phyloP scores from a whole-genome alignment of 2,113 vertebrate genomes.

The Phainopepla nitens region DNA sequence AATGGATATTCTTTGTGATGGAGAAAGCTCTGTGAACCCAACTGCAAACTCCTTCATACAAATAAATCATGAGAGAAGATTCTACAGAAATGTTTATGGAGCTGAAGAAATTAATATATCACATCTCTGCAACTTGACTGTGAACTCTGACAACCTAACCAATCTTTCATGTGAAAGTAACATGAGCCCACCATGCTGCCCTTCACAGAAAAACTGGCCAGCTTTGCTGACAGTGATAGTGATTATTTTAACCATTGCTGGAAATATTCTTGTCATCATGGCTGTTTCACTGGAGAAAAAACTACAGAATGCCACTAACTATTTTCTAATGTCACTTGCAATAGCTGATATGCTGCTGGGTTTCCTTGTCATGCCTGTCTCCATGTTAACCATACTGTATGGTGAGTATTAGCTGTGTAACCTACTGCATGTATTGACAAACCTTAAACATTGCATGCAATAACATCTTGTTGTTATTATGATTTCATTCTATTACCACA shows the following conservation, averaged over 20 bases:
- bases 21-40: conserved; percentile 65
- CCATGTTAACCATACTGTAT: conserved; percentile 93
- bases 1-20: conserved; percentile 76
- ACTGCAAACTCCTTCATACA: conserved; percentile 67
- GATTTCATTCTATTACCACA: background rate
- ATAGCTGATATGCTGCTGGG: conserved; percentile 95
- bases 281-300: conserved; percentile 95
- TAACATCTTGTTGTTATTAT: background rate
- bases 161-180: conserved; percentile 70
- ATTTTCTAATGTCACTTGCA: conserved; percentile 97
- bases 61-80: conserved; percentile 52
- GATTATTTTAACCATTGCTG: conserved; percentile 88
- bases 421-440: background rate
- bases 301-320: conserved; percentile 96
- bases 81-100: conserved; percentile 51
- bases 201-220: conserved; percentile 87
- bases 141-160: conserved; percentile 66
- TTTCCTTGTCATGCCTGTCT: conserved; percentile 94
- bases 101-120: conserved; percentile 68
- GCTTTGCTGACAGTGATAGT: conserved; percentile 84
- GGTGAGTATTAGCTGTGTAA: conserved; percentile 76
- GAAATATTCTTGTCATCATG: conserved; percentile 95
- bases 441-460: background rate
- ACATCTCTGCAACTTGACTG: conserved; percentile 73
- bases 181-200: conserved; percentile 55